phyloP scores from a whole-genome alignment of 2,113 vertebrate genomes.

The Euleptes europaea region DNA sequence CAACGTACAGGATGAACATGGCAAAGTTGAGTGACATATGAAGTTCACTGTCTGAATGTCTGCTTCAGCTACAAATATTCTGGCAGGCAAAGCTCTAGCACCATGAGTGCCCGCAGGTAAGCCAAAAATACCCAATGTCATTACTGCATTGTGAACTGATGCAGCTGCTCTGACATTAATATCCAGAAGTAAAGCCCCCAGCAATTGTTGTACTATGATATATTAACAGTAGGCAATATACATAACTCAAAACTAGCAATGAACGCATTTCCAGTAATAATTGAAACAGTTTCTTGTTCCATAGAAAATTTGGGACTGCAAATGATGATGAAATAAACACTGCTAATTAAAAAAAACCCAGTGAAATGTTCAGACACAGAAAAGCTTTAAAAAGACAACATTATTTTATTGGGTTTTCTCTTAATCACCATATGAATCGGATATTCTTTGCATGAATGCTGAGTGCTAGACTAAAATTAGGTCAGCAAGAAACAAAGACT shows the following conservation, averaged over 20 bases:
- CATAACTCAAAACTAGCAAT: background rate
- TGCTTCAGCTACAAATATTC: slow-evolving; percentile 5
- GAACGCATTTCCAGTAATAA: slow-evolving; percentile 12
- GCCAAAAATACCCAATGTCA: slow-evolving; percentile 34
- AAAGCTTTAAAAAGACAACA: slow-evolving; percentile 36
- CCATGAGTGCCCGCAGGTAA: background rate
- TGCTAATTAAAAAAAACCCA: slow-evolving; percentile 18
- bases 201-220: background rate
- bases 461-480: slow-evolving; percentile 73
- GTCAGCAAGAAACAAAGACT: slow-evolving; percentile 69
- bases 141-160: background rate
- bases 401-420: slow-evolving; percentile 49
- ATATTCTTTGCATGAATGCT: slow-evolving; percentile 64
- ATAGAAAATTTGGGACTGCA: background rate
- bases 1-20: background rate
- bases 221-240: background rate
- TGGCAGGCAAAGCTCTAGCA: slow-evolving; percentile 30
- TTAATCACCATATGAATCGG: slow-evolving; percentile 73
- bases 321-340: background rate
- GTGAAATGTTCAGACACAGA: background rate
- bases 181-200: slow-evolving; percentile 5
- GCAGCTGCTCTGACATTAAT: slow-evolving; percentile 31
- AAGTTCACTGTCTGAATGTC: background rate
- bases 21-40: background rate
- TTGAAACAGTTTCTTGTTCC: background rate